phyloP scores from a whole-genome alignment of 30 jellyfish, hydroid and myxozoan genomes.

The Nemopilema nomurai region DNA sequence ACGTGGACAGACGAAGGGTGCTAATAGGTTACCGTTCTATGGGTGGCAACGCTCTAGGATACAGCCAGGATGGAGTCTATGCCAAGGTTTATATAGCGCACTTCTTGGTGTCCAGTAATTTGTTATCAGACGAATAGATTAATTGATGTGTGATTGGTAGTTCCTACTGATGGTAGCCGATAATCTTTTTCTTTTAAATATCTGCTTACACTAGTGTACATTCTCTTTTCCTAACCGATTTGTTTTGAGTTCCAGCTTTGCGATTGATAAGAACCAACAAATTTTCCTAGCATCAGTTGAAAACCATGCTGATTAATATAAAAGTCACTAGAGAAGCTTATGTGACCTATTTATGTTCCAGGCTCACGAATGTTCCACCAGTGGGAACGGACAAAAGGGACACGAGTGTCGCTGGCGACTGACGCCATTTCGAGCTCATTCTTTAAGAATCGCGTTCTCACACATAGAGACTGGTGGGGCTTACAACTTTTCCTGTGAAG shows the following conservation, averaged over 20 bases:
- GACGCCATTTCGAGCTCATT: constrained; percentile 39
- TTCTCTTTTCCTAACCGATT: too few species aligned
- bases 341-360: not conserved
- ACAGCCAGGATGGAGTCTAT: constrained; percentile 13
- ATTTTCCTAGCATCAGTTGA: too few species aligned
- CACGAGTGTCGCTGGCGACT: constrained; percentile 51
- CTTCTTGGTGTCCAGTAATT: too few species aligned
- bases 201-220: too few species aligned
- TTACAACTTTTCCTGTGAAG: constrained; percentile 12
- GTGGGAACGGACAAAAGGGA: constrained; percentile 21
- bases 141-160: too few species aligned
- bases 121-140: too few species aligned
- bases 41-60: not conserved
- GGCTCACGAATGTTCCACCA: constrained; percentile 21
- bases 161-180: too few species aligned
- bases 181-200: too few species aligned
- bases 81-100: constrained; percentile 41
- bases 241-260: too few species aligned
- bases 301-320: too few species aligned
- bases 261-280: too few species aligned
- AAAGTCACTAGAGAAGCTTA: too few species aligned
- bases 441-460: constrained; percentile 9
- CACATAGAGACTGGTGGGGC: not conserved
- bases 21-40: constrained; percentile 23
- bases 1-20: not conserved